Evolutionary conservation across 1,140 invertebrate species (phyloP), one percentile per base, ranked within the genome.

Genomic region (Cryptotermes secundus): DNA sequence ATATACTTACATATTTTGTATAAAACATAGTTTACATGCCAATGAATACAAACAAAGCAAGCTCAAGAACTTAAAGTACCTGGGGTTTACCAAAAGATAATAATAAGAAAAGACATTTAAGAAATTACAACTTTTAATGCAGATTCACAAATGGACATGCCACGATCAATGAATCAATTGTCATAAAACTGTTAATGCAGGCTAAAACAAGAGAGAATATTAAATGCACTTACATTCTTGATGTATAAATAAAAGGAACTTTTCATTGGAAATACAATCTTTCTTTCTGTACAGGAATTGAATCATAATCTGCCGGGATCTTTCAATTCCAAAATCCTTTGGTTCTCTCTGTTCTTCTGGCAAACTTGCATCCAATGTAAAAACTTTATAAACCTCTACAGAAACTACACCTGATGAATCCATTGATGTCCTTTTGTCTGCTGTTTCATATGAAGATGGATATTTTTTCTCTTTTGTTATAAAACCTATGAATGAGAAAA

Each of bases 211-310:
- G 38, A 42, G 38, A 42, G 38, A 49, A 49, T 19, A 49, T 49
- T 49, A 79, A 79, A 81, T 42, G 81, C 87, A 91, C 93, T 92
- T 92, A 95, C 95, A 94, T 90, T 96, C 94, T 87, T 95, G 92
- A 90, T 96, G 95, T 79, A 94, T 93, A n/a, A 96, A 90, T 19
- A 96, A 89, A 34, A 96, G 87, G 86, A 96, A 93, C 87, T 95
- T 94, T 83, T 95, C 94, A 87, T 92, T 90, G 83, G 91, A 19
- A 36, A 36, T 12, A 90, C 82, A 89, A 91, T 80, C 93, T 93
- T 80, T 92, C 92, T 83, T 90, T 90, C 84, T 91, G 90, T 84
- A 91, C 7, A 96, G 90, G 92, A 96, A 96, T 88, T 96, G 95
- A 84, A 95, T 91, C 91, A 95, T 93, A 45, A 95, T 92, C 90